Conservation (phyloP, 1,140 invertebrate genomes). For the Orius insidiosus region DNA sequence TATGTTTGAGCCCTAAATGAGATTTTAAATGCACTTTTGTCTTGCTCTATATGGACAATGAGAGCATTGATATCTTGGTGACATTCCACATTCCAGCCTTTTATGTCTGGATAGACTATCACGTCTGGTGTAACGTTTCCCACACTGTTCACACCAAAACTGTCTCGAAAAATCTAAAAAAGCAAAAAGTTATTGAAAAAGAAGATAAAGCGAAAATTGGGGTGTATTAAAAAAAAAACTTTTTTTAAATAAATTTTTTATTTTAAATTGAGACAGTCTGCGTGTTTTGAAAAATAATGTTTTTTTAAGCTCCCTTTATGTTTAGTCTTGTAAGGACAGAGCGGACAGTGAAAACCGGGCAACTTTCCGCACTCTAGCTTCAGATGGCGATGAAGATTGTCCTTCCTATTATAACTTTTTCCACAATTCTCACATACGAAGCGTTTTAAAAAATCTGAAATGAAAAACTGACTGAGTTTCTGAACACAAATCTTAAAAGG, state of each 20-base stretch:
- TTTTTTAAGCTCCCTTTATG: conserved; percentile 42
- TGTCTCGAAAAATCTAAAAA: not conserved
- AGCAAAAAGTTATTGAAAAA: not conserved
- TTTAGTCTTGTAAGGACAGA: conserved; percentile 35
- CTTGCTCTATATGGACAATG: conserved; percentile 32
- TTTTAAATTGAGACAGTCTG: not conserved
- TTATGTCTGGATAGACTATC: conserved; percentile 32
- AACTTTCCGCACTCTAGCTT: conserved; percentile 37
- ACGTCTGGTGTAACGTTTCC: conserved; percentile 29
- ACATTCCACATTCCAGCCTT: conserved; percentile 35
- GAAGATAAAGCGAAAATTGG: too few species aligned
- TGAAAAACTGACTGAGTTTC: not conserved
- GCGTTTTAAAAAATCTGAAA: not conserved
- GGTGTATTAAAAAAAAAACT: too few species aligned
- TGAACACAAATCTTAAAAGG: too few species aligned
- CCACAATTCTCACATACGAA: conserved; percentile 40
- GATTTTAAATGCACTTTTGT: conserved; percentile 30
- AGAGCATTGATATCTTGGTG: conserved; percentile 32
- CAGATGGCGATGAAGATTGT: conserved; percentile 26
- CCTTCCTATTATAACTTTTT: conserved; percentile 41
- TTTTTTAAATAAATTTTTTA: too few species aligned
- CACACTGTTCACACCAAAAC: conserved; percentile 25
- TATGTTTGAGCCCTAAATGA: conserved; percentile 27
- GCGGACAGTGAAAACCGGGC: conserved; percentile 33
- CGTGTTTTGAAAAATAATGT: conserved; percentile 11